These are phyloP conservation scores for Panurus biarmicus DNA, from an alignment of 2,113 vertebrate genomes.

Conservation along the genomic window DNA sequence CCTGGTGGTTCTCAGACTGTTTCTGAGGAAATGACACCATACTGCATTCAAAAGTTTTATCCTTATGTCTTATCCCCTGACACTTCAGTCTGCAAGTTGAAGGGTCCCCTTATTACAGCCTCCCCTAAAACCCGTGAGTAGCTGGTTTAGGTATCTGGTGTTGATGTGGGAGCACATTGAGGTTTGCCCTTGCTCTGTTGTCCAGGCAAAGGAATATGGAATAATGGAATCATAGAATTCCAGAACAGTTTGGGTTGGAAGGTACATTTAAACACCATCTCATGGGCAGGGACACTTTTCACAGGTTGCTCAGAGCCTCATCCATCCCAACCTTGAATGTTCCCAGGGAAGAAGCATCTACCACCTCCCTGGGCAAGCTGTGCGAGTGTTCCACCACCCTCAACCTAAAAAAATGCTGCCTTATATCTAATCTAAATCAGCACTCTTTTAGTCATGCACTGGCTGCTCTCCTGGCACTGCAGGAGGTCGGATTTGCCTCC, in stretches of 20 bases:
- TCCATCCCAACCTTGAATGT: not conserved
- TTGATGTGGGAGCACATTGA: not conserved
- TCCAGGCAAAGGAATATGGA: not conserved
- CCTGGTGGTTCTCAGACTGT: not conserved
- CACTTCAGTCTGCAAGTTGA: not conserved
- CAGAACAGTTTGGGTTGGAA: not conserved
- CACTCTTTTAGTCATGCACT: accelerated
- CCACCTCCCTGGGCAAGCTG: not conserved
- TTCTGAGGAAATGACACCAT: not conserved
- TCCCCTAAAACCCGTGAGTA: not conserved
- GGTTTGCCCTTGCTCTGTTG: not conserved
- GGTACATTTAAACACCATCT: not conserved
- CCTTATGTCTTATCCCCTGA: not conserved
- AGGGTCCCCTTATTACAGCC: not conserved
- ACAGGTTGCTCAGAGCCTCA: not conserved
- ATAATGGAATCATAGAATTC: not conserved
- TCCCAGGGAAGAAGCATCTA: not conserved
- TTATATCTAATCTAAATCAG: not conserved
- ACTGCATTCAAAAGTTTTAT: not conserved
- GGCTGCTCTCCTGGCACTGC: not conserved
- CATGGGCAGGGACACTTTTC: not conserved
- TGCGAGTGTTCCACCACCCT: not conserved
- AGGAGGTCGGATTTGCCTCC: not conserved
- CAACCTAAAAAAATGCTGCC: not conserved
- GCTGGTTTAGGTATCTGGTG: not conserved